Evolutionary conservation across 2,797 vertebrate genomes (phyloP), one percentile per base, ranked within the genome.

Genomic region (Clarias platycephalus): DNA sequence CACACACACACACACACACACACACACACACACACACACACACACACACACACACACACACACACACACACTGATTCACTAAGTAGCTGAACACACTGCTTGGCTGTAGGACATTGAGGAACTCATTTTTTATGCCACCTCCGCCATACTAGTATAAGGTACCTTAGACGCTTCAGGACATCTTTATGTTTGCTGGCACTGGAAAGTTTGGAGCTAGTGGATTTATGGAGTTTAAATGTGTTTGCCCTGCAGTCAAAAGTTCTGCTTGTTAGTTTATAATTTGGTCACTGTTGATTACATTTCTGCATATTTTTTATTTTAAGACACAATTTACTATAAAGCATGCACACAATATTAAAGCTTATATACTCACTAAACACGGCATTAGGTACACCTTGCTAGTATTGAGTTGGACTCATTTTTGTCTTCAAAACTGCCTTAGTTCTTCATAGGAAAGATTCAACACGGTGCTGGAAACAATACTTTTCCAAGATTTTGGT

Each of bases 61-160:
- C 64, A 34, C 28, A 67, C 66, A 67, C 81, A 85, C 55, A 49
- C 63, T 49, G 83, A 78, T 82, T 83, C 3, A 37, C 63, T 77
- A 82, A 82, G 80, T 85, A 85, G 72, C 71, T 60, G 79, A 76
- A 75, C 77, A 82, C 37, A 34, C 55, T 31, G 57, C 75, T 57
- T 76, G 64, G 80, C 84, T 72, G 49, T 63, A 77, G 34, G 72
- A 37, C 40, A 74, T 57, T 2, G 44, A 64, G 26, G 37, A 79
- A 66, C 74, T 79, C 67, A 83, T 80, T 86, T 86, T 86, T 26
- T 64, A 83, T 83, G 74, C 81, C 81, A 72, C 75, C 81, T 83
- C 74, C 31, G 31, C 75, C 31, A 63, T 68, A 40, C 81, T 83
- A 72, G 72, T 82, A 78, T 62, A 55, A 57, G n/a, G 62, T 66